Base-by-base conservation (phyloP, 2,888 invertebrate species). In the Ormyrus pomaceus region DNA sequence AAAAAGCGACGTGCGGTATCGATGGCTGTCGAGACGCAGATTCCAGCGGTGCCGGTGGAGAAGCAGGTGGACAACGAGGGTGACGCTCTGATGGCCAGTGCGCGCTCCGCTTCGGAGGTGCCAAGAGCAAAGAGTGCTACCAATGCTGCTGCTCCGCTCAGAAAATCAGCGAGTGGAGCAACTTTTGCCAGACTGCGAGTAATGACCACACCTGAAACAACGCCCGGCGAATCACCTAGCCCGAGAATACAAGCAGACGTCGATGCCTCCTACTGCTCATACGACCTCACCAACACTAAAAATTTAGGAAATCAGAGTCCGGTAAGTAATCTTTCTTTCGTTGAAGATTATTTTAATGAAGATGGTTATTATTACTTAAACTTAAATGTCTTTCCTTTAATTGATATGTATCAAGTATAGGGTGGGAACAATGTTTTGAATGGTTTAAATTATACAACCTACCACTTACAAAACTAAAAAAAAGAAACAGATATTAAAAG, bases 111-210 rank as follows among this genome's bases (percentile, higher is more conserved):
- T n/a, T 89, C 89, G 8, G 91, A 90, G 78, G 86, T 89, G n/a
- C 87, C 87, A 69, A 87, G 90, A 10, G 83, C 87, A 11, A 90
- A 89, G 77, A 84, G 85, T n/a, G 68, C 84, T 3, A 82, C 85
- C 2, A 88, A 87, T 69, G 84, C 87, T 48, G 84, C 86, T 5
- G 82, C 87, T 61, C 88, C 89, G 5, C 83, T 90, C 10, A 86
- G 90, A 2, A 90, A 90, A 82, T 90, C 90, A 6, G 88, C 90
- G 0, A 90, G 90, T 53, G 94, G 95, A 0, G 94, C 95, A 7
- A 95, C 95, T 0, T 92, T 95, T 86, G 95, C 95, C 0, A 92
- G 96, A 0, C 91, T 96, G 61, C 93, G 96, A 6, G 95, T 95
- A 6, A 94, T 95, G 59, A 93, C 93, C 2, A 86, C 89, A 3